Percentiles rank a stretch among this genome's conserved stretches.
Evolutionary conservation across 2,888 invertebrate species (phyloP).

Genomic region (Pseudococcus viburni): DNA sequence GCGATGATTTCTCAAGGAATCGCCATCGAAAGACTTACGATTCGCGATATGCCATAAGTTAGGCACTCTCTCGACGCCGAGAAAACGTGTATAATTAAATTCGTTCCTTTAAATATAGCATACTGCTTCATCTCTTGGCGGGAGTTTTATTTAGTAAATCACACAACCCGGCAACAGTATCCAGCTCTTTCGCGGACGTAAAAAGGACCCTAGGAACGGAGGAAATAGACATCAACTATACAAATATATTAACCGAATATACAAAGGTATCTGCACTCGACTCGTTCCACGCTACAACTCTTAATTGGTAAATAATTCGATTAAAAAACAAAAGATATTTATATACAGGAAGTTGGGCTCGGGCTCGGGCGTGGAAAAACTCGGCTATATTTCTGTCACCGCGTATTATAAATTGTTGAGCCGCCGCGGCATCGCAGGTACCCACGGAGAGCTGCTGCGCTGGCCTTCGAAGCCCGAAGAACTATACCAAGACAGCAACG

Average conservation of each 20-base stretch:
- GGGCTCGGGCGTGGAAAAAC: constrained; percentile 45
- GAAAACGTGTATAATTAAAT: not conserved
- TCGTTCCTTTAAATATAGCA: not conserved
- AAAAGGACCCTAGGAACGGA: not conserved
- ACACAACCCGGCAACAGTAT: not conserved
- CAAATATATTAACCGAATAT: not conserved
- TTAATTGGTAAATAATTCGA: constrained; percentile 62
- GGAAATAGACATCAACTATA: not conserved
- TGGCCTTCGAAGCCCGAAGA: not conserved
- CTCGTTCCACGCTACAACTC: not conserved
- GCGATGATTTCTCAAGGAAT: not conserved
- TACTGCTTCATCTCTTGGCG: not conserved
- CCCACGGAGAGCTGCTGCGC: not conserved
- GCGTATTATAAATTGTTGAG: constrained; percentile 59
- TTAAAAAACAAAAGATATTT: constrained; percentile 65
- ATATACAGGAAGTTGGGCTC: constrained; percentile 5
- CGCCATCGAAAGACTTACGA: not conserved
- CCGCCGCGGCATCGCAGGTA: not conserved
- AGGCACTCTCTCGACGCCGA: not conserved
- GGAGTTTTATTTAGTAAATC: not conserved
- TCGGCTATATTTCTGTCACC: constrained; percentile 65
- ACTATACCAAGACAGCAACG: not conserved
- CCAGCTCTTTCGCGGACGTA: not conserved
- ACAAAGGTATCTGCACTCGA: not conserved
- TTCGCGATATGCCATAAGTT: not conserved